Base-by-base conservation (phyloP, 2,888 invertebrate species). In the Octodonta nipae region DNA sequence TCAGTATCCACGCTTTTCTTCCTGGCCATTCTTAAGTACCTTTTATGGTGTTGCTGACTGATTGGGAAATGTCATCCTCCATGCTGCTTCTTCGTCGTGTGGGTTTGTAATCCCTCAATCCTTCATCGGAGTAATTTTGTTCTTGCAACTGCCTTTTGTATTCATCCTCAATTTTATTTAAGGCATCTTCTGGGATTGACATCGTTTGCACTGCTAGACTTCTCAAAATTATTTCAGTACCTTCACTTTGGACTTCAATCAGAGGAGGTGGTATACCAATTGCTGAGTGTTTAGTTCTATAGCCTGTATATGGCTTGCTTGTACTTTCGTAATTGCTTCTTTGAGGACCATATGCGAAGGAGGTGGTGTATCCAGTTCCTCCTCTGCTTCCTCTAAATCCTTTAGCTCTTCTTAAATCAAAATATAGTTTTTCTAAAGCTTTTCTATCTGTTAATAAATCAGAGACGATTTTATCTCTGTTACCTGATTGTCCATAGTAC, bases 1-100 rank as follows among this genome's bases (percentile, higher is more conserved):
- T 82, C 81, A 2, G 78, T 74, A 56, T 86, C 85, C 6, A 80
- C 75, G 50, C 83, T 84, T 53, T 87, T 87, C 55, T 87, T 87
- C 17, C 87, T 69, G 5, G 85, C 86, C 86, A 87, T 87, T 35
- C 83, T 67, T 30, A 87, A 61, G 57, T 87, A 87, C 6, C 86
- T 67, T 58, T 86, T 38, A 87, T 84, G 0, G 84, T 86, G 52
- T 86, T 84, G 52, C 84, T 81, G 14, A 87, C 86, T 1, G 85
- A 86, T 39, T 85, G 85, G 0, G 84, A 84, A 1, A 85, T 76
- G 51, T 85, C 85, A 50, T 84, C 84, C 55, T 84, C 78, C 52
- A 84, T 84, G 8, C 84, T 78, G 54, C 83, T 82, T 46, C 81
- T 81, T 47, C 79, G 73, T 5, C 79, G 38, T 5, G 27, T 30